Percentiles rank a stretch among this genome's conserved stretches.
phyloP scores from a whole-genome alignment of 1,140 invertebrate species.

The Polyergus mexicanus region DNA sequence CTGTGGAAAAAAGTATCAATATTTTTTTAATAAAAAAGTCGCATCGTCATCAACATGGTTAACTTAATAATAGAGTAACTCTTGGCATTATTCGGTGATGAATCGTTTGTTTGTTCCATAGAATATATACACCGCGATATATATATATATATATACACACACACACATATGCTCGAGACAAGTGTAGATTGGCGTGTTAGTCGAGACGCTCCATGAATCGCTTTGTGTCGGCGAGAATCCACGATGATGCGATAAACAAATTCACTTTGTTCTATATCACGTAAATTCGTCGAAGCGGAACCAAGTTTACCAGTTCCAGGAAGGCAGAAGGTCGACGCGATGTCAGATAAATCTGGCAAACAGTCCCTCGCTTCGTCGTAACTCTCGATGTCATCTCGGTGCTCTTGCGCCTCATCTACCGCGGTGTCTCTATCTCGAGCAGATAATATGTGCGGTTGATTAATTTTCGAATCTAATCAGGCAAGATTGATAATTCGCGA shows the following conservation, averaged over 20 bases:
- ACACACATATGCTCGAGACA: constrained; percentile 1
- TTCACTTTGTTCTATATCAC: constrained; percentile 47
- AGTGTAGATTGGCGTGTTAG: constrained; percentile 34
- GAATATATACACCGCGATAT: constrained; percentile 7
- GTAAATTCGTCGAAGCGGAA: constrained; percentile 48
- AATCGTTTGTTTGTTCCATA: constrained; percentile 54
- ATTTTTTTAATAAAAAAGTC: not conserved
- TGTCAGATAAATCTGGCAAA: constrained; percentile 63
- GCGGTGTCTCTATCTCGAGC: constrained; percentile 20
- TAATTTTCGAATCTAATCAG: constrained; percentile 48
- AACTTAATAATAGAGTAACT: constrained; percentile 9
- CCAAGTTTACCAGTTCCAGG: constrained; percentile 22
- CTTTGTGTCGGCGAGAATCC: constrained; percentile 24
- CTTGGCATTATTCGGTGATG: constrained; percentile 21
- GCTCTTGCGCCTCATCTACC: constrained; percentile 44
- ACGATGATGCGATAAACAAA: constrained; percentile 63
- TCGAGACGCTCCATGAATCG: constrained; percentile 13
- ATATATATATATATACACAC: no score
- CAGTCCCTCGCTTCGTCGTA: constrained; percentile 46
- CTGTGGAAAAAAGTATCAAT: constrained; percentile 7
- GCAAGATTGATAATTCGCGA: not conserved
- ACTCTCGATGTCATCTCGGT: constrained; percentile 47
- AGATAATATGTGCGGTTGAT: constrained; percentile 46
- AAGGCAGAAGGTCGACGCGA: constrained; percentile 42
- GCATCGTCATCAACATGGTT: not conserved